Conservation (phyloP, 1,140 invertebrate genomes). For the Anastatus disparis region DNA sequence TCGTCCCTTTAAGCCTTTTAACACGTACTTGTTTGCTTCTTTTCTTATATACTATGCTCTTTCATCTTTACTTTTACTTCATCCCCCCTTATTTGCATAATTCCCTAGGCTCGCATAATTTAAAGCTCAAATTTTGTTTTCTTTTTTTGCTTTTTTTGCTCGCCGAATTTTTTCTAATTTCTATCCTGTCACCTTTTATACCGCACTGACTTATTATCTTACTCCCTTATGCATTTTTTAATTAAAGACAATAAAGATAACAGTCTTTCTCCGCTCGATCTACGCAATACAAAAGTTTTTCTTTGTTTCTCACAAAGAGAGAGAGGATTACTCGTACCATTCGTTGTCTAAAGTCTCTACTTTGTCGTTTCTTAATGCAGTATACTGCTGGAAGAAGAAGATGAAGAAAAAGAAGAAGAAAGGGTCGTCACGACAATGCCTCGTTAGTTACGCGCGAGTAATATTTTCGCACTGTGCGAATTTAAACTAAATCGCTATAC, state of each 20-base stretch:
- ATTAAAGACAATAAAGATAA: constrained; percentile 14
- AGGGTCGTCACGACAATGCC: constrained; percentile 5
- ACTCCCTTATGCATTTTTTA: too few relatives aligned
- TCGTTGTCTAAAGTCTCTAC: too few relatives aligned
- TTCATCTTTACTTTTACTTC: too few relatives aligned
- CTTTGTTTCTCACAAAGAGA: not conserved
- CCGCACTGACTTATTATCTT: too few relatives aligned
- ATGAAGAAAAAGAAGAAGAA: too few relatives aligned
- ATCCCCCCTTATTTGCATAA: not conserved
- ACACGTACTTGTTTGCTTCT: constrained; percentile 6
- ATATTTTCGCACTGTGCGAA: constrained; percentile 15
- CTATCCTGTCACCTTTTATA: too few relatives aligned
- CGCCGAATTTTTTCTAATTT: not conserved
- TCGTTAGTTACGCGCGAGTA: not conserved
- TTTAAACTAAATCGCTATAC: not conserved
- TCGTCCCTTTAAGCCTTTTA: constrained; percentile 1
- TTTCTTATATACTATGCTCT: too few relatives aligned
- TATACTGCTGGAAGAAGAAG: not conserved
- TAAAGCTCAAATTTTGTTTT: too few relatives aligned
- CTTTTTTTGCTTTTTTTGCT: not conserved
- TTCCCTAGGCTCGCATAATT: not conserved
- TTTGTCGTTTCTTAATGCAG: not conserved
- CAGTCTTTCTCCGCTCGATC: too few relatives aligned
- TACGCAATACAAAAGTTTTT: not conserved
- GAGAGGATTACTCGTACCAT: too few relatives aligned